phyloP scores from a whole-genome alignment of 2,113 vertebrate genomes.

The Electrona antarctica region DNA sequence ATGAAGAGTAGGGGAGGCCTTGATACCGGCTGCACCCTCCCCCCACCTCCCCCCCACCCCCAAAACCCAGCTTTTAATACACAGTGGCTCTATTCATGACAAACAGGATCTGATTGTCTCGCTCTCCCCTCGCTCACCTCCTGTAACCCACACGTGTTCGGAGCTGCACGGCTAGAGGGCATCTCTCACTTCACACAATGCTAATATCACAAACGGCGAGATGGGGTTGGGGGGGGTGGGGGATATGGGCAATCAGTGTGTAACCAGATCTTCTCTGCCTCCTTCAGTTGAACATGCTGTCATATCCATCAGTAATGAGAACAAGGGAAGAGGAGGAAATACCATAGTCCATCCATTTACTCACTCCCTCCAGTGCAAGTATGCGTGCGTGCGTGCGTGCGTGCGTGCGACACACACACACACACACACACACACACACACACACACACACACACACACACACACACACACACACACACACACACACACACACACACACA shows the following conservation, averaged over 20 bases:
- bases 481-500: no score
- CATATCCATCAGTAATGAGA: conserved; percentile 57
- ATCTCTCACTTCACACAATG: conserved; percentile 42
- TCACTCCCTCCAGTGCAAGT: no score
- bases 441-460: no score
- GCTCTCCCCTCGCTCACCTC: conserved; percentile 32
- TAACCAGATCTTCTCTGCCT: conserved; percentile 56
- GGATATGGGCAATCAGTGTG: conserved; percentile 35
- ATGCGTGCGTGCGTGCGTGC: no score
- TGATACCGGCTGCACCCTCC: background rate
- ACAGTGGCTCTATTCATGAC: conserved; percentile 46
- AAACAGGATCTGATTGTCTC: conserved; percentile 41
- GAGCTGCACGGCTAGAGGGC: conserved; percentile 40
- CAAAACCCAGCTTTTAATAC: conserved; percentile 10
- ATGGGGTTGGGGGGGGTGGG: conserved; percentile 11
- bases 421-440: no score
- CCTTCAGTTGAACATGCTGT: conserved; percentile 46
- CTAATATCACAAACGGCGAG: conserved; percentile 52
- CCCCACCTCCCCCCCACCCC: background rate
- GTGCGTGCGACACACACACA: no score
- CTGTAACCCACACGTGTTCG: conserved; percentile 32
- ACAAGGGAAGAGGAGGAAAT: no score
- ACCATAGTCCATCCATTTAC: no score
- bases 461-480: no score
- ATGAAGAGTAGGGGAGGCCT: no score